These are phyloP conservation scores for Cynodonichthys magdalenae DNA, from an alignment of 2,797 vertebrate genomes.

Conservation along the genomic window DNA sequence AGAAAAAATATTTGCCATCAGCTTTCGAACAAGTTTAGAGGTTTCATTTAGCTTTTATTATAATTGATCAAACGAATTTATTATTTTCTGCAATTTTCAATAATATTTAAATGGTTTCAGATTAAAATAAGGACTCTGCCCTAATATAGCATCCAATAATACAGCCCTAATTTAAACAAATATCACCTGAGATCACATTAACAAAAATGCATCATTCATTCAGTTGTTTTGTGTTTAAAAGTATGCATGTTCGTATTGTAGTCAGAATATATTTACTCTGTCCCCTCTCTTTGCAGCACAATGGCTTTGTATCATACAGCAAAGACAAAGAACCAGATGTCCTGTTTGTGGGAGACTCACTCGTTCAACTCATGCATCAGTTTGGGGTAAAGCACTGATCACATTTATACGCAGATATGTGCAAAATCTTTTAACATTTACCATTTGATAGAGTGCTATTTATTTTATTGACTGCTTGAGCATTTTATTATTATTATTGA, in stretches of 20 bases:
- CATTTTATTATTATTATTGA: too few species aligned
- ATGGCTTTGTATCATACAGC: slow-evolving; percentile 89
- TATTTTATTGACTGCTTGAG: too few species aligned
- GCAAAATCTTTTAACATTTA: too few species aligned
- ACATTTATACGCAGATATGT: neutral
- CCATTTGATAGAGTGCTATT: too few species aligned
- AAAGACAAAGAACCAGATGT: slow-evolving; percentile 95
- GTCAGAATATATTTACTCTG: neutral
- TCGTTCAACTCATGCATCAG: slow-evolving; percentile 90
- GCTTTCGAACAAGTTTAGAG: neutral
- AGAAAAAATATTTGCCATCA: too few species aligned
- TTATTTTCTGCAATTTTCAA: neutral
- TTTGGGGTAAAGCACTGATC: slow-evolving; percentile 83
- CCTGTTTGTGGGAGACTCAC: slow-evolving; percentile 91
- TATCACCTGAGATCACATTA: neutral
- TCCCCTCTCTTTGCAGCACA: slow-evolving; percentile 79
- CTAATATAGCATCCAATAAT: neutral
- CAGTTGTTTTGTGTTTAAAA: neutral
- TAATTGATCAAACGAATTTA: neutral
- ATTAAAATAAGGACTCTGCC: neutral
- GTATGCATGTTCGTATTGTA: neutral
- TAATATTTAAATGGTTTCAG: neutral
- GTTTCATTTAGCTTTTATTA: neutral
- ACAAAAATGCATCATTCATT: neutral
- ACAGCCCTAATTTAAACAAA: neutral